Conservation (phyloP, 1,140 invertebrate genomes). For the Eurosta solidaginis region DNA sequence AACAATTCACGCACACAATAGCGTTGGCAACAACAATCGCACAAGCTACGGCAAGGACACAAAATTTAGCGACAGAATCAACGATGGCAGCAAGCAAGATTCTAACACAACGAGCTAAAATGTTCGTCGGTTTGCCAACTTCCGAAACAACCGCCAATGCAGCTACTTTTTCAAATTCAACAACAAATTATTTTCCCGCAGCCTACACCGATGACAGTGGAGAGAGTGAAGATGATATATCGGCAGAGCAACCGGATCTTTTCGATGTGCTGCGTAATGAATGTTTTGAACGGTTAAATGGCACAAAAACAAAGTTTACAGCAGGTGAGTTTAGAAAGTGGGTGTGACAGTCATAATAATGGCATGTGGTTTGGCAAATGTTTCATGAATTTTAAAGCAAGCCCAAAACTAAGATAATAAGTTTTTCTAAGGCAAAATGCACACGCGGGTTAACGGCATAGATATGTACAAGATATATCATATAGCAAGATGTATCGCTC, state of each 20-base stretch:
- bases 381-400: no score
- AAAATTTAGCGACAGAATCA: not conserved
- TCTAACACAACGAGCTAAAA: not conserved
- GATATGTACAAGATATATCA: no score
- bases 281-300: conserved; percentile 37
- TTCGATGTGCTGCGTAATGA: conserved; percentile 27
- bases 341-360: not conserved
- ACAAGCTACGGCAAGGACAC: not conserved
- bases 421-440: no score
- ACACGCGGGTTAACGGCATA: no score
- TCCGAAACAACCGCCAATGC: not conserved
- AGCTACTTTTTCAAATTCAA: not conserved
- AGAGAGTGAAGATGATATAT: not conserved
- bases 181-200: not conserved
- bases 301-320: conserved; percentile 33
- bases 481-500: no score
- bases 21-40: not conserved
- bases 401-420: no score
- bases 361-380: not conserved
- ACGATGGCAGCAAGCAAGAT: not conserved
- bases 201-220: not conserved
- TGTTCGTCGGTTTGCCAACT: not conserved
- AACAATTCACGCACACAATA: not conserved
- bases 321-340: conserved; percentile 32
- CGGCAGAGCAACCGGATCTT: conserved; percentile 13